Percentiles rank a stretch among this genome's conserved stretches.
Conservation (phyloP, 2,797 vertebrate species). For the Bufotes viridis region DNA sequence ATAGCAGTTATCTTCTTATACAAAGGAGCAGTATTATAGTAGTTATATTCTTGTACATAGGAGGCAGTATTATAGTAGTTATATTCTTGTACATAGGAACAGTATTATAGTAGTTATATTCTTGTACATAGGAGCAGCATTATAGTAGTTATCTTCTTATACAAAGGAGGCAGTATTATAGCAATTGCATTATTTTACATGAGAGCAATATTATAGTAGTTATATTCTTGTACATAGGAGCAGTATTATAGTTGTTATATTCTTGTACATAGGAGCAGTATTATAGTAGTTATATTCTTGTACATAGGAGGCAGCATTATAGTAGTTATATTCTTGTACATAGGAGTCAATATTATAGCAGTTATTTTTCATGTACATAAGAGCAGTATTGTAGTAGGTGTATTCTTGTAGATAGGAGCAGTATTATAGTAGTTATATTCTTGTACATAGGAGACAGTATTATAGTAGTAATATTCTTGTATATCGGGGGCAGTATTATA, state of each 20-base stretch:
- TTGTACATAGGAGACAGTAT: neutral
- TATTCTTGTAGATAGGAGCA: neutral
- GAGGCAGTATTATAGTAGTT: neutral
- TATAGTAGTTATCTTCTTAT: neutral
- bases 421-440: slow-evolving; percentile 16
- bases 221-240: neutral
- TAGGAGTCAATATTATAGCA: neutral
- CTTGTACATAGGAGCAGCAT: neutral
- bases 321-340: neutral
- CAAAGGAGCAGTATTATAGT: neutral
- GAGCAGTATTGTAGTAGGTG: neutral
- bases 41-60: neutral
- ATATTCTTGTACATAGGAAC: neutral
- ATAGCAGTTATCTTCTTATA: neutral
- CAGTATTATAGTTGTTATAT: neutral
- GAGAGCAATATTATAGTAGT: neutral
- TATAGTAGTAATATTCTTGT: too few species aligned
- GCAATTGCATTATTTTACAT: neutral
- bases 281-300: slow-evolving; percentile 2
- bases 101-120: neutral
- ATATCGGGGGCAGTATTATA: neutral
- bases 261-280: neutral
- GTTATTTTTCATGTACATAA: neutral
- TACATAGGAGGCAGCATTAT: neutral
- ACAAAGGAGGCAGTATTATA: neutral